These are phyloP conservation scores for Chalcosyrphus nemorum DNA, from an alignment of 2,888 invertebrate genomes.

Conservation along the genomic window DNA sequence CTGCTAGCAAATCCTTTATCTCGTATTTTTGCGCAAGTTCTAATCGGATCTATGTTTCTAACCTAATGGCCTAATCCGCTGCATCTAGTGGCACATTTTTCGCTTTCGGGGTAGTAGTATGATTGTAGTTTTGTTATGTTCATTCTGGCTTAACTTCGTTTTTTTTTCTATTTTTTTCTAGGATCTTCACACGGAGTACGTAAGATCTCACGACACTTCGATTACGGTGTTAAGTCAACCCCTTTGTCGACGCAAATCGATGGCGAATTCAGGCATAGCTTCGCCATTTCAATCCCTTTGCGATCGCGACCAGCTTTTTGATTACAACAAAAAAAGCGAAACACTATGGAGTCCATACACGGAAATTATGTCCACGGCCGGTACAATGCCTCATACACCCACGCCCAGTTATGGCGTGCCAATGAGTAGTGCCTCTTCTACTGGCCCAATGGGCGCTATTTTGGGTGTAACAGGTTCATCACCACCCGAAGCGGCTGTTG, in stretches of 20 bases:
- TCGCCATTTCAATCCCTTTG: conserved; percentile 72
- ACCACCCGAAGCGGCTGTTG: conserved; percentile 93
- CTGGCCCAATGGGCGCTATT: conserved; percentile 71
- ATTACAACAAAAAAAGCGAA: conserved; percentile 67
- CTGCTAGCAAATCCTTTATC: too few species aligned
- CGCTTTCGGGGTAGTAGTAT: too few species aligned
- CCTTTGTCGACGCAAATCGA: conserved; percentile 6
- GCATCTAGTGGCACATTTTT: too few species aligned
- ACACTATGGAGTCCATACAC: conserved; percentile 81
- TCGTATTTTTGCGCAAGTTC: too few species aligned
- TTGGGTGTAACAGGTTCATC: conserved; percentile 85
- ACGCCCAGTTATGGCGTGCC: conserved; percentile 83
- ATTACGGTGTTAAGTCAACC: conserved; percentile 17
- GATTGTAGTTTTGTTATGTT: too few species aligned
- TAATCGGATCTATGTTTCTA: too few species aligned
- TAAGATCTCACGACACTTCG: conserved; percentile 41
- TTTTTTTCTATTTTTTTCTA: conserved; percentile 15
- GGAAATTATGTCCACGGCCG: conserved; percentile 80
- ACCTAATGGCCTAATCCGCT: too few species aligned
- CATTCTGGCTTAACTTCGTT: too few species aligned
- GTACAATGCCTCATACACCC: conserved; percentile 83
- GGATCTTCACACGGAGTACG: conserved; percentile 57
- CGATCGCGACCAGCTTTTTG: conserved; percentile 57
- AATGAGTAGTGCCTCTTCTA: conserved; percentile 78
- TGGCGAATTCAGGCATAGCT: conserved; percentile 50